phyloP scores from a whole-genome alignment of 2,888 invertebrate species.

The Orthosia cruda region DNA sequence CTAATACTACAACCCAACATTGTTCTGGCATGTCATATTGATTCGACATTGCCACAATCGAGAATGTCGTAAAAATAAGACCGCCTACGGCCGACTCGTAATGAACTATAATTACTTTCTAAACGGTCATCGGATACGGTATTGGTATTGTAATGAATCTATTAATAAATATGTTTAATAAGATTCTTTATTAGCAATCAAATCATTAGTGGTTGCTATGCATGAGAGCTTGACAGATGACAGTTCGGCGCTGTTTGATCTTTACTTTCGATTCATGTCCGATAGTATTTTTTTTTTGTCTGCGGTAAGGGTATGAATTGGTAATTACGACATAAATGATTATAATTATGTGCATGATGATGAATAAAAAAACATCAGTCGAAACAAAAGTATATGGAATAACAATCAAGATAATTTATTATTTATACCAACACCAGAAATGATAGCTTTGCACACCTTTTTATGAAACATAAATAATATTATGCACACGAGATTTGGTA shows the following conservation, averaged over 20 bases:
- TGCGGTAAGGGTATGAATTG: not conserved
- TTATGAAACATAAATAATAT: no score
- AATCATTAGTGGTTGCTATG: constrained; percentile 18
- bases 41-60: constrained; percentile 34
- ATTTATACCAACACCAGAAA: no score
- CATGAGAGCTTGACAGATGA: constrained; percentile 23
- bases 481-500: no score
- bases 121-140: constrained; percentile 38
- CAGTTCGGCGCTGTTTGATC: constrained; percentile 17
- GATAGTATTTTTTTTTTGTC: not conserved
- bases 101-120: constrained; percentile 52
- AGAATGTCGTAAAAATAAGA: constrained; percentile 39
- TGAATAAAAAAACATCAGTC: no score
- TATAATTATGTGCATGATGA: no score
- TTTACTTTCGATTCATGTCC: not conserved
- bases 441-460: no score
- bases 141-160: constrained; percentile 33
- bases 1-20: constrained; percentile 3
- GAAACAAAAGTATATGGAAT: no score
- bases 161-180: constrained; percentile 29
- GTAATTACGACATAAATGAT: no score
- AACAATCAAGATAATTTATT: no score
- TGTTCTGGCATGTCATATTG: constrained; percentile 27
- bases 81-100: constrained; percentile 33
- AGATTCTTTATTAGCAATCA: constrained; percentile 19